A percentile compares a stretch with the other conserved stretches of the same genome.
Conservation (phyloP, 2,113 vertebrate species). For the Microcebus lehilahytsara region DNA sequence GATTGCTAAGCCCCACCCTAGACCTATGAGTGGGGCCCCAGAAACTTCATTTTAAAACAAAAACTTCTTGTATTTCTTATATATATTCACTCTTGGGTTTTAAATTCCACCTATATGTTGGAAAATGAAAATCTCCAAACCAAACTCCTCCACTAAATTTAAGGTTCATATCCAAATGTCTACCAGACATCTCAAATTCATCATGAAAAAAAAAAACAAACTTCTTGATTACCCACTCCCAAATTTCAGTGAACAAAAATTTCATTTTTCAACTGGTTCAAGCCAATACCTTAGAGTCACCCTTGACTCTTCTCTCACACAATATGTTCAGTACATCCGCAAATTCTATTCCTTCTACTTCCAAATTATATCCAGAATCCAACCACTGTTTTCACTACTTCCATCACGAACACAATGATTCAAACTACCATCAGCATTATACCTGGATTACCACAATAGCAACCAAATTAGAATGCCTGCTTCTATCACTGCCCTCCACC, state of each 20-base stretch:
- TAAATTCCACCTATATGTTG: background rate
- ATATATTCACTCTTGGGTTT: background rate
- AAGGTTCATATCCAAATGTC: background rate
- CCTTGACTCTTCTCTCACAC: background rate
- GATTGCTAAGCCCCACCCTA: background rate
- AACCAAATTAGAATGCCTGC: background rate
- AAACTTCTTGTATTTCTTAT: background rate
- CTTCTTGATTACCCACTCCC: background rate
- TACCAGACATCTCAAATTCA: background rate
- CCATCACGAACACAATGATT: background rate
- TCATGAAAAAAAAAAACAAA: background rate
- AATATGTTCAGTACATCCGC: background rate
- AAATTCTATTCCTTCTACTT: background rate
- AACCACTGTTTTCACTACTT: background rate
- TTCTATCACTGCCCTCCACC: background rate
- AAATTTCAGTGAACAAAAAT: background rate
- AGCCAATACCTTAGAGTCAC: background rate
- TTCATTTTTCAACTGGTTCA: background rate
- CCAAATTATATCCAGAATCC: background rate
- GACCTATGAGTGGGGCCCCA: background rate
- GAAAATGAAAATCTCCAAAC: conserved; percentile 11
- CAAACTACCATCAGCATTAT: background rate
- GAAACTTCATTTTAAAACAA: conserved; percentile 38
- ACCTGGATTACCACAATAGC: background rate
- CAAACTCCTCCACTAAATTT: background rate